Evolutionary conservation across 2,113 vertebrate species (phyloP).

Genomic region (Centrocercus urophasianus): DNA sequence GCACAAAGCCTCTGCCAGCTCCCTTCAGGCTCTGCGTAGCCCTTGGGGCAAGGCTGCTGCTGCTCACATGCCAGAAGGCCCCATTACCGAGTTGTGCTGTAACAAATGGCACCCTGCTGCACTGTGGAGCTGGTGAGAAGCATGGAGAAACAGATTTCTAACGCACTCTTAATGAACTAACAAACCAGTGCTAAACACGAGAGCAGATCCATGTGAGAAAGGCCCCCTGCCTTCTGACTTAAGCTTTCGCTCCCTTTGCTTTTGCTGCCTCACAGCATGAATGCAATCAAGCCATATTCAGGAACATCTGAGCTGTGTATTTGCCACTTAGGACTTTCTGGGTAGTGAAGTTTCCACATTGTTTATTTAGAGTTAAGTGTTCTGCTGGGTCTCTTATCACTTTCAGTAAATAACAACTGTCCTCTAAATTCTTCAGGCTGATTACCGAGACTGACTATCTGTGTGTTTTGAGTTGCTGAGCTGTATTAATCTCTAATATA

Average conservation of each 20-base stretch:
- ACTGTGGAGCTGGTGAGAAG: background rate
- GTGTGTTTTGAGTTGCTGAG: slow-evolving; percentile 53
- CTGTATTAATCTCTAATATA: slow-evolving; percentile 30
- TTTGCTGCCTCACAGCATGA: background rate
- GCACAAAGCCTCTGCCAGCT: background rate
- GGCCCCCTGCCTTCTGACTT: slow-evolving; percentile 8
- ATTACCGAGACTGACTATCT: slow-evolving; percentile 45
- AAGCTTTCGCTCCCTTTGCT: background rate
- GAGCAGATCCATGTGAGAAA: background rate
- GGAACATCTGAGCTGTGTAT: slow-evolving; percentile 25
- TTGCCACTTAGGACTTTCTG: slow-evolving; percentile 45
- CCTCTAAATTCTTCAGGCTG: slow-evolving; percentile 51
- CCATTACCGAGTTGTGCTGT: background rate
- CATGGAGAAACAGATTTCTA: background rate
- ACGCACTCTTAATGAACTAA: background rate
- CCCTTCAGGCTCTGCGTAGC: background rate
- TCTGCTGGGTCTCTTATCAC: slow-evolving; percentile 41
- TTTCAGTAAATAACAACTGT: slow-evolving; percentile 63
- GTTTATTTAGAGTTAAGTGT: slow-evolving; percentile 58
- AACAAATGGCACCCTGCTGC: background rate
- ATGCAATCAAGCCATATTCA: background rate
- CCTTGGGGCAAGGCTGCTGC: background rate
- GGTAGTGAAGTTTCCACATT: slow-evolving; percentile 49
- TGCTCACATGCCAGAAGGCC: background rate
- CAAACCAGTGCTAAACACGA: background rate